Base-by-base conservation (phyloP, 1,140 invertebrate species). In the Halesus radiatus region DNA sequence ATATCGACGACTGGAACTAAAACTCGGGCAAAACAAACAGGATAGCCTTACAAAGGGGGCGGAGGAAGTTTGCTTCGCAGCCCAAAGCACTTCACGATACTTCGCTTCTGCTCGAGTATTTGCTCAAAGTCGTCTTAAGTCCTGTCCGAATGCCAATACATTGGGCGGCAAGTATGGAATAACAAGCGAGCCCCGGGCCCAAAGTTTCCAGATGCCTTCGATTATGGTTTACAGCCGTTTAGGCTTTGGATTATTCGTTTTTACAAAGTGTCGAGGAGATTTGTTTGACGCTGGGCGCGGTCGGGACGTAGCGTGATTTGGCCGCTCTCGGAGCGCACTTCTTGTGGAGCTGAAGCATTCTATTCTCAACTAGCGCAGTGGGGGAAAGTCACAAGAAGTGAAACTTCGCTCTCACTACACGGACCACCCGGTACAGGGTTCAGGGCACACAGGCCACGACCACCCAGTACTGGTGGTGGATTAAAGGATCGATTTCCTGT, bases 61-160 rank as follows among this genome's bases (percentile, higher is more conserved):
- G 23, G 26, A 26, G 62, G 62, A 66, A 32, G 62, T 66, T 66
- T 66, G 23, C 62, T 66, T 32, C 62, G 62, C n/a, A 32, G 15
- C 62, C 62, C 62, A 26, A 32, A 26, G 62, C 62, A 66, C 62
- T 66, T 29, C 22, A n/a, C 22, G 4, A 45, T 13, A 13, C 29
- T 32, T 23, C 60, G 60, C 60, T 23, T 26, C 60, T 16, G 18
- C 22, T 29, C 23, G 62, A 66, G 29, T 66, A 26, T 66, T 66
- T 66, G 62, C 22, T 66, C 62, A 32, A 66, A 66, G 62, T 66
- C 62, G 26, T 66, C 62, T 37, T 66, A 66, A 66, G 62, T 66
- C 62, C 62, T 29, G 62, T 66, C 62, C 62, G 16, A 66, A 66
- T 13, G 62, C 23, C 62, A n/a, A 64, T 26, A 26, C 32, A 66